Evolutionary conservation across 2,888 invertebrate genomes (phyloP).

Genomic region (Osmoderma eremita): DNA sequence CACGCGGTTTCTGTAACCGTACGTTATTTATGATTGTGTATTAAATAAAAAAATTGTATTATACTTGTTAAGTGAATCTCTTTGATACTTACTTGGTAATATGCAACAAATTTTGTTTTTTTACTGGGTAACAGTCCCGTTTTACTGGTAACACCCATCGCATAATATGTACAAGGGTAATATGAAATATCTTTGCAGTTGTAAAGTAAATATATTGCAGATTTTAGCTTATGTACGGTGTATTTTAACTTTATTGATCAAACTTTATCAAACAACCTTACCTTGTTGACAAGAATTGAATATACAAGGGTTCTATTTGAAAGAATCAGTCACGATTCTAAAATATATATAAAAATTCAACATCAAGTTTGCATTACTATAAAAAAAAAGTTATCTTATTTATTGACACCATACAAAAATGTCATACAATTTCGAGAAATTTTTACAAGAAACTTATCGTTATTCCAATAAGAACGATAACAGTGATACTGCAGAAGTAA

Average conservation of each 20-base stretch:
- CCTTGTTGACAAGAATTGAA: no score
- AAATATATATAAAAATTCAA: no score
- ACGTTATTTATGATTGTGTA: constrained; percentile 27
- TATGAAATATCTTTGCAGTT: no score
- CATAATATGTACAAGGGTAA: no score
- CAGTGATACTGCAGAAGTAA: constrained; percentile 7
- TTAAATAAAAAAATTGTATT: no score
- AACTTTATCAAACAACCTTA: background rate
- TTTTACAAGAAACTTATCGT: constrained; percentile 1
- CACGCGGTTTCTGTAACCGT: constrained; percentile 54
- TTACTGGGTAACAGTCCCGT: constrained; percentile 71
- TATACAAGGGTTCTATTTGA: no score
- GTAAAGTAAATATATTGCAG: no score
- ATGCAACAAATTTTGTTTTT: constrained; percentile 30
- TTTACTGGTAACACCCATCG: constrained; percentile 72
- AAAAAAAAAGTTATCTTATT: no score
- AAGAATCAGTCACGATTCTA: no score
- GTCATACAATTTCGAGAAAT: constrained; percentile 28
- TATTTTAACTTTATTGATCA: constrained; percentile 7
- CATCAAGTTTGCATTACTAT: no score
- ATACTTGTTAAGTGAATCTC: constrained; percentile 1
- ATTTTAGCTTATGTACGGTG: no score
- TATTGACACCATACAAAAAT: background rate
- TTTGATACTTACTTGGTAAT: constrained; percentile 43
- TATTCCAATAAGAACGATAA: background rate